Percentiles rank a stretch among this genome's conserved stretches.
These are phyloP conservation scores for Operophtera brumata DNA, from an alignment of 2,888 invertebrate genomes.

Conservation along the genomic window DNA sequence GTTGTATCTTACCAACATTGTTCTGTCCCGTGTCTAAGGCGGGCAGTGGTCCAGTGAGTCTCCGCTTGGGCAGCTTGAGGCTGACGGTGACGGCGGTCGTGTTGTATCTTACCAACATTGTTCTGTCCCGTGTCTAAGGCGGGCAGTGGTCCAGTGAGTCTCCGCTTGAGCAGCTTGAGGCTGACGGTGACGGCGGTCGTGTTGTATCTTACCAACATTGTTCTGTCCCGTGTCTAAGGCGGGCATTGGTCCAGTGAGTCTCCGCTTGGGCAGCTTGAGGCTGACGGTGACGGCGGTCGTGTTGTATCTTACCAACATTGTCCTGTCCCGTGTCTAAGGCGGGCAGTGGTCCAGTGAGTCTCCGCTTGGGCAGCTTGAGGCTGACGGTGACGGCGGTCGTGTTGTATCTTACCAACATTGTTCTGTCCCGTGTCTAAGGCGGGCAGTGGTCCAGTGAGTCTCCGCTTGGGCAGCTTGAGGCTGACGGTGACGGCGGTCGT, in stretches of 20 bases:
- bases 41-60: constrained; percentile 80
- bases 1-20: constrained; percentile 63
- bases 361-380: constrained; percentile 84
- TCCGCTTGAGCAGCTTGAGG: constrained; percentile 84
- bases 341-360: constrained; percentile 80
- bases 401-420: constrained; percentile 63
- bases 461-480: constrained; percentile 84
- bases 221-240: constrained; percentile 79
- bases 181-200: constrained; percentile 85
- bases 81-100: constrained; percentile 85
- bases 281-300: constrained; percentile 85
- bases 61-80: constrained; percentile 84
- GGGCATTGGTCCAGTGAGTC: constrained; percentile 80
- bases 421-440: constrained; percentile 79
- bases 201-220: constrained; percentile 63
- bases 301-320: constrained; percentile 63
- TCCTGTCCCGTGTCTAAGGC: constrained; percentile 79
- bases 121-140: constrained; percentile 79
- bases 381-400: constrained; percentile 85
- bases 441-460: constrained; percentile 80
- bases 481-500: constrained; percentile 85
- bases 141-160: constrained; percentile 80
- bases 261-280: constrained; percentile 84
- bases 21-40: constrained; percentile 79
- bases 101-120: constrained; percentile 63